Conservation (phyloP, 2,113 vertebrate genomes). For the Chauna torquata region DNA sequence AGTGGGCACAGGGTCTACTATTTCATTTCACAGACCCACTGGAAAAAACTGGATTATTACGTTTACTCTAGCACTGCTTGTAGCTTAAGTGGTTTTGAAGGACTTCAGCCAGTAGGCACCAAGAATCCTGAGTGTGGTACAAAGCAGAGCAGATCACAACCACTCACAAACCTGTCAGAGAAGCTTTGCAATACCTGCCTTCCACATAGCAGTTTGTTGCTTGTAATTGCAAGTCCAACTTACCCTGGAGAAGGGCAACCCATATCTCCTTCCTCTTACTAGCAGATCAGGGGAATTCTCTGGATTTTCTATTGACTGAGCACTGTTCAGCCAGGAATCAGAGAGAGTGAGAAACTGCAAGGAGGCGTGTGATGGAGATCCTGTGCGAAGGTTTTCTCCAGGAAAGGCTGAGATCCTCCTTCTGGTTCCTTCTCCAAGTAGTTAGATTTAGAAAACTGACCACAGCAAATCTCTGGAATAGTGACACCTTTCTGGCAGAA, state of each 20-base stretch:
- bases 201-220: background rate
- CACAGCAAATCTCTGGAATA: background rate
- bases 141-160: background rate
- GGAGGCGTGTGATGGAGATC: background rate
- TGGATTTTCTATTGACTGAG: background rate
- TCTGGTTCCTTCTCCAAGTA: background rate
- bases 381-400: background rate
- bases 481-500: background rate
- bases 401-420: background rate
- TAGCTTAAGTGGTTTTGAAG: background rate
- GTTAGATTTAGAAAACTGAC: background rate
- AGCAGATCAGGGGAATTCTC: background rate
- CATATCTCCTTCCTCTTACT: rapidly evolving
- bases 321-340: background rate
- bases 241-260: background rate
- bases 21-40: background rate
- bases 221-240: background rate
- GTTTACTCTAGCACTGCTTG: background rate
- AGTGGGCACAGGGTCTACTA: background rate
- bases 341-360: background rate
- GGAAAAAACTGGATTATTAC: background rate
- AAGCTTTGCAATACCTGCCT: background rate
- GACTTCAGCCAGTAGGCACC: background rate
- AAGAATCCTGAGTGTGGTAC: background rate
- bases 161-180: background rate